Base-by-base conservation (phyloP, 2,797 vertebrate species). In the Manis crassicaudata region DNA sequence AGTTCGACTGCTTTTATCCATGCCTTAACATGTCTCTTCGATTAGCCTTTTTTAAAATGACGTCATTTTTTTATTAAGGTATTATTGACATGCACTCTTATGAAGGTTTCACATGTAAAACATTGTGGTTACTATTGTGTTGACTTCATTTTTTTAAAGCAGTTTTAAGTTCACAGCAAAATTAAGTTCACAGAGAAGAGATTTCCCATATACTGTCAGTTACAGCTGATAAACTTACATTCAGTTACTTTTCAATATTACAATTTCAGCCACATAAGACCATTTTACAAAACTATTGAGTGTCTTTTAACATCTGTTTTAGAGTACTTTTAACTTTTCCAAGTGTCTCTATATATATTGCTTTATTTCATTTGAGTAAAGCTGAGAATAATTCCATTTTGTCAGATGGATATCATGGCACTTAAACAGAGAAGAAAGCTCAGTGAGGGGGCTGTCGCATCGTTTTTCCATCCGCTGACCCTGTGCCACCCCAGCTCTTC, bases 301-400 rank as follows among this genome's bases (percentile, higher is more conserved):
- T 79, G 12, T 35, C 63, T 58, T 21, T 67, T 83, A 63, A 60
- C 40, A 60, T 52, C 8, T 79, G 37, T 79, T 92, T 72, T 37
- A 40, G 43, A 12, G 43, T 32, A 77, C 70, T 63, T 77, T 72
- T 85, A 80, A 37, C 58, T 94, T 85, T 92, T 62, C 84, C 29
- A 79, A n/a, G 43, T 68, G 10, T 40, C 60, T 46, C 58, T 32
- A 21, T 80, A 35, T 72, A 2, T 67, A 17, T 46, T 54, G 23
- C 23, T 67, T 84, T 29, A 73, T 92, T 46, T 83, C 62, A 37
- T 54, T 60, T 92, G 79, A 32, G 23, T 82, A 76, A 96, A 90
- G 40, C 27, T 76, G 20, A 70, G 29, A 62, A 21, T 17, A 52
- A 0, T 77, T 93, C 12, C 16, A 3, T 87, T 86, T 37, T 14